Conservation (phyloP, 1,140 invertebrate species). For the Lepidurus packardi region DNA sequence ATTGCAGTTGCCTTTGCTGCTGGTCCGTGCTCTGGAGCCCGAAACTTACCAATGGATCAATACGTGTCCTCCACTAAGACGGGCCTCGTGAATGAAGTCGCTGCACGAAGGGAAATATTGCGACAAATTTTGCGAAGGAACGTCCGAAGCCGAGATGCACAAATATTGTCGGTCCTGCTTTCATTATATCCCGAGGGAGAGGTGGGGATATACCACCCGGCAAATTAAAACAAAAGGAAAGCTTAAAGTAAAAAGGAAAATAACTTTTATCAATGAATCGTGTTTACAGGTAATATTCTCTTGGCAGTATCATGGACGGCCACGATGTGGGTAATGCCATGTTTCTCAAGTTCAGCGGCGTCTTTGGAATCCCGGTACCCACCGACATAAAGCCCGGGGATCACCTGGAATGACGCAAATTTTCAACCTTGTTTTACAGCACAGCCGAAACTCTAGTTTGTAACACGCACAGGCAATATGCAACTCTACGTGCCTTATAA, state of each 20-base stretch:
- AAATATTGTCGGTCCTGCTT: constrained; percentile 87
- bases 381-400: constrained; percentile 49
- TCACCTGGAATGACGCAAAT: constrained; percentile 36
- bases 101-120: constrained; percentile 90
- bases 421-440: background rate
- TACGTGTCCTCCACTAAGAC: constrained; percentile 80
- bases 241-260: background rate
- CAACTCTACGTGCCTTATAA: background rate
- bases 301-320: constrained; percentile 90
- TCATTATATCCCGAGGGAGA: background rate
- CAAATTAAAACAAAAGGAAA: background rate
- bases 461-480: background rate
- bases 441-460: background rate
- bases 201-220: background rate
- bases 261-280: constrained; percentile 23
- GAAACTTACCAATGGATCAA: constrained; percentile 87
- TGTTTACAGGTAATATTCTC: constrained; percentile 70
- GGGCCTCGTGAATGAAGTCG: constrained; percentile 89
- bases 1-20: background rate
- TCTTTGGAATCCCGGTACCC: constrained; percentile 83
- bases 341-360: constrained; percentile 72
- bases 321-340: constrained; percentile 90
- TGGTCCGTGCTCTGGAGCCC: background rate
- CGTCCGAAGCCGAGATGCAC: constrained; percentile 87
- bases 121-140: constrained; percentile 82